Evolutionary conservation across 2,888 invertebrate genomes (phyloP).

Genomic region (Polia nebulosa): DNA sequence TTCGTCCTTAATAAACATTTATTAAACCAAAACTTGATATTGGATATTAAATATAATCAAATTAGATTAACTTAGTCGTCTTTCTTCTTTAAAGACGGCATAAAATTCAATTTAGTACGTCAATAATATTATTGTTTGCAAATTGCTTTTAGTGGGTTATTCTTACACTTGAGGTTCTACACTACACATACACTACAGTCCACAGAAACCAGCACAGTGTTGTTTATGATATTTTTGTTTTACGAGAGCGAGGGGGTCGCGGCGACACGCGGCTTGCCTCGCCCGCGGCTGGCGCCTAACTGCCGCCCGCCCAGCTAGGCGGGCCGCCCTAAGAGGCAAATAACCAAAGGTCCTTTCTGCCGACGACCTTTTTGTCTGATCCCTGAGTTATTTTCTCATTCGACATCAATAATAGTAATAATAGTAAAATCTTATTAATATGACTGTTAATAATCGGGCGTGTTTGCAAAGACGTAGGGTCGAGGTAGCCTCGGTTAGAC

Average conservation of each 20-base stretch:
- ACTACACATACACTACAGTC: conserved; percentile 41
- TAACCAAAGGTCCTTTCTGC: conserved; percentile 63
- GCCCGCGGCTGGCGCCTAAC: conserved; percentile 74
- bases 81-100: conserved; percentile 5
- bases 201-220: conserved; percentile 45
- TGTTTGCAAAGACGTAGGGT: conserved; percentile 30
- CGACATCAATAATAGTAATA: conserved; percentile 43
- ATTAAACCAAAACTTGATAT: conserved; percentile 17
- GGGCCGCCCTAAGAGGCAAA: conserved; percentile 55
- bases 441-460: conserved; percentile 31
- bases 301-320: conserved; percentile 71
- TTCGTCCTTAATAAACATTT: conserved; percentile 3
- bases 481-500: neutral
- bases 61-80: conserved; percentile 30
- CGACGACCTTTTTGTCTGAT: conserved; percentile 62
- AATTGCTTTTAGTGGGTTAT: neutral
- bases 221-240: conserved; percentile 61
- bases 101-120: conserved; percentile 17
- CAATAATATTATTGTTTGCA: neutral
- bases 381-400: conserved; percentile 48
- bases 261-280: conserved; percentile 61
- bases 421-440: conserved; percentile 37
- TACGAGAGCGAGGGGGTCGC: conserved; percentile 42
- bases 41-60: conserved; percentile 33
- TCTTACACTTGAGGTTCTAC: conserved; percentile 31